phyloP scores from a whole-genome alignment of 2,113 vertebrate species.

The Kryptolebias marmoratus region DNA sequence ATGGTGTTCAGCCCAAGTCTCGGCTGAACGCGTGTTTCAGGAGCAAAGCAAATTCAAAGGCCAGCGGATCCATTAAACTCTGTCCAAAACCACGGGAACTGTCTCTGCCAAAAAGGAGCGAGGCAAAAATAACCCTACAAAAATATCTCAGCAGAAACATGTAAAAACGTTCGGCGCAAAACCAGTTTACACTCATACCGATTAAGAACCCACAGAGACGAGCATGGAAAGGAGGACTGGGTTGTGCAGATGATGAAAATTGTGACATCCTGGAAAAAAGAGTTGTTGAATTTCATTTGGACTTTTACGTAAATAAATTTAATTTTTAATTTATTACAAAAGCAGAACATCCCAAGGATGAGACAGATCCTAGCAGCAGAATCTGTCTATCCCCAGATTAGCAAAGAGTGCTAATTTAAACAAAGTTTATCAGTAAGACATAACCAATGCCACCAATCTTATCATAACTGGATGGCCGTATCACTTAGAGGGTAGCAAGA shows the following conservation, averaged over 20 bases:
- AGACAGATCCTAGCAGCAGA: too few species aligned
- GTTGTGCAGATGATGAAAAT: neutral
- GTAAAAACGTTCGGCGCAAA: neutral
- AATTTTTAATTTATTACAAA: too few species aligned
- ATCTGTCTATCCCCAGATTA: too few species aligned
- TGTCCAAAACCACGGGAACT: slow-evolving; percentile 41
- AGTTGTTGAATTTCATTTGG: too few species aligned
- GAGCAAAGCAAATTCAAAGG: slow-evolving; percentile 64
- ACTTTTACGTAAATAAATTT: too few species aligned
- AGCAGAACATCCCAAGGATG: too few species aligned
- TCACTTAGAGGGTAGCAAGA: too few species aligned
- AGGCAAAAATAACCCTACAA: slow-evolving; percentile 19
- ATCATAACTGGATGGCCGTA: too few species aligned
- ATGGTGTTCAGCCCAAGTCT: slow-evolving; percentile 67
- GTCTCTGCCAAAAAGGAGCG: slow-evolving; percentile 25
- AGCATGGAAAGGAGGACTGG: neutral
- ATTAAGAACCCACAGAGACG: neutral
- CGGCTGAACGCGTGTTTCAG: slow-evolving; percentile 62
- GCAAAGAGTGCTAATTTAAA: too few species aligned
- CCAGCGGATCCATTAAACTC: slow-evolving; percentile 69
- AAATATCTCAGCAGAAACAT: slow-evolving; percentile 30
- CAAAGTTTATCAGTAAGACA: too few species aligned
- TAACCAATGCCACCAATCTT: too few species aligned
- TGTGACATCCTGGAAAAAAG: neutral
- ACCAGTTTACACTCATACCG: neutral